Base-by-base conservation (phyloP, 2,888 invertebrate genomes). In the Dorcus parallelipipedus region DNA sequence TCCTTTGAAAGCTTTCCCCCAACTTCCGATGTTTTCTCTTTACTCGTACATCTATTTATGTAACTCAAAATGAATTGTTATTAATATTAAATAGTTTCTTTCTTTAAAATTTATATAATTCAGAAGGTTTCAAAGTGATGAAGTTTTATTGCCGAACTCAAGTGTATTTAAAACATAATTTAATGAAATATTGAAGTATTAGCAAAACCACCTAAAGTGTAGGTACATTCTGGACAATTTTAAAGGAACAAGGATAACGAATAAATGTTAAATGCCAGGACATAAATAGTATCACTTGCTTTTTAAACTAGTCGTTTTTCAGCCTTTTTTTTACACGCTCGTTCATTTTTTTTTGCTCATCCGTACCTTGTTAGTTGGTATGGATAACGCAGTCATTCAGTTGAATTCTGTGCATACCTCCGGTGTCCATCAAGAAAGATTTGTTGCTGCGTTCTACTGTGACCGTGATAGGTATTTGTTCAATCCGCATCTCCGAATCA, bases 231-330 rank as follows among this genome's bases (percentile, higher is more conserved):
- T 45, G 45, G 45, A 17, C 17, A 23, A 6, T 45, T 45, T 45
- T 45, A 45, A 45, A 45, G 3, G 9, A 10, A 10, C 9, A 45
- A 17, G n/a, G 43, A 7, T n/a, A 45, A 33, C 26, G 45, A 8
- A 45, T 20, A 10, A 45, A 42, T 42, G 42, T 42, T 9, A 10
- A 45, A 45, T 17, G 14, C 45, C 45, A 9, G 23, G 23, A 45
- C 45, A 45, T 45, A 45, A 45, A 45, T 45, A 45, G 45, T 45
- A 17, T 45, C 45, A 42, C 42, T 42, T 42, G 42, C 42, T 42
- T 33, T 33, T 42, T 14, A 42, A 42, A 42, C 42, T 42, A 42
- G 45, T 45, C 45, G 45, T 45, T 45, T 45, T 45, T 45, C 45
- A 45, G 10, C 45, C 26, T 45, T 45, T 45, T 20, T 42, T 45